Base-by-base conservation (phyloP, 2,797 vertebrate genomes). In the Siniperca obscura region DNA sequence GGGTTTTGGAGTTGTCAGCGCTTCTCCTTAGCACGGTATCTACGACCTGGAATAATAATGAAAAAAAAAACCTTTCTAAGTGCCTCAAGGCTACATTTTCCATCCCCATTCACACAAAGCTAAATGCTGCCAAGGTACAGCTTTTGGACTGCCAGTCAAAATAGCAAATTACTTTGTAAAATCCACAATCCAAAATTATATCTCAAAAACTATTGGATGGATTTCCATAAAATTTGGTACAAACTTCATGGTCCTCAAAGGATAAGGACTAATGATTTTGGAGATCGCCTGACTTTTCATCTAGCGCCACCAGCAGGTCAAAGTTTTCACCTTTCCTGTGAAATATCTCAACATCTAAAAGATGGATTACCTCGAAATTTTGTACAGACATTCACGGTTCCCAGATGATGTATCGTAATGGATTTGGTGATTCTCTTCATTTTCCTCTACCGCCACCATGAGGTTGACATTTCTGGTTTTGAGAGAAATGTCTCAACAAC, bases 1-100 rank as follows among this genome's bases (percentile, higher is more conserved):
- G 82, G 69, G 80, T 70, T 87, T 76, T 67, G 21, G 71, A 83
- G 52, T 59, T 84, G 80, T 91, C 88, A 89, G 74, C 61, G 4
- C 55, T 73, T 80, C 82, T 76, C 57, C 73, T 36, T 30, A 30
- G 30, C 30, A 30, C 3, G 3, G 30, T 30, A 30, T 30, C 30
- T 30, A 30, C 30, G 30, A 30, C 30, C 30, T 30, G 30, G 30
- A 30, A 30, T 30, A 30, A 30, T 30, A 30, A 30, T 30, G 30
- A 30, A 30, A 30, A 30, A 27, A 30, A 30, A 30, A 30, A 30
- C 30, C 30, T 30, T 30, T 30, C 57, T 67, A n/a, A 78, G 38
- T 71, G 76, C 60, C 66, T 67, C 5, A 17, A 53, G 60, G 70
- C 36, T 56, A 61, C 48, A 38, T 64, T 68, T 70, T 59, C 17